Base-by-base conservation (phyloP, 2,888 invertebrate species). In the Sminthurinus aureus region DNA sequence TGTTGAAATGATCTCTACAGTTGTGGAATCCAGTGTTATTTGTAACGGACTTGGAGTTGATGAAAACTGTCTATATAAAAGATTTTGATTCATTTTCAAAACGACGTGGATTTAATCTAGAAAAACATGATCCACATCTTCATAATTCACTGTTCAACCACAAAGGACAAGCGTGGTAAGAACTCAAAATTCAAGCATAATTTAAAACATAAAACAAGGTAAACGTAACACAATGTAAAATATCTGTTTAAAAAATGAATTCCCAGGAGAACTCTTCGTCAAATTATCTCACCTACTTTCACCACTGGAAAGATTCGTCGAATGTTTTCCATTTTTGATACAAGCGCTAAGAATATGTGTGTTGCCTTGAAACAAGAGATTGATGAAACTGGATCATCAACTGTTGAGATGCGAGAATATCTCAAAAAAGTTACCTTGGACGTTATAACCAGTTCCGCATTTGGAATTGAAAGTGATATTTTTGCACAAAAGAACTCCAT, bases 31-130 rank as follows among this genome's bases (percentile, higher is more conserved):
- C 82, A 18, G 24, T 71, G 3, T 66, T 82, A 0, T 82, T 38
- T 78, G 26, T 82, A 9, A 77, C 38, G n/a, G 82, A 82, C 78
- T n/a, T 82, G 78, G 82, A 82, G 13, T 15, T 82, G 0, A 51
- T 82, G 22, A 82, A 82, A 24, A 26, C 67, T n/a, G 67, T 82
- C 11, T 82, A 18, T 66, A 82, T 82, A 6, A 82, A 82, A 22
- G 82, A 82, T 58, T 82, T 82, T 51, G 82, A 82, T 50, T 22
- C 67, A 18, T 82, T 82, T 69, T 50, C 71, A 4, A 76, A 82
- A 52, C 82, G 77, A 4, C 22, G 77, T 12, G 78, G 76, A 9
- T 67, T 82, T n/a, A 18, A 76, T 18, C 9, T 77, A 2, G 71
- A 75, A 67, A 64, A 74, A 58, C 51, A 81, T 58, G 81, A 81